A percentile compares a stretch with the other conserved stretches of the same genome.
These are phyloP conservation scores for Globia sparganii DNA, from an alignment of 2,888 invertebrate genomes.

Conservation along the genomic window DNA sequence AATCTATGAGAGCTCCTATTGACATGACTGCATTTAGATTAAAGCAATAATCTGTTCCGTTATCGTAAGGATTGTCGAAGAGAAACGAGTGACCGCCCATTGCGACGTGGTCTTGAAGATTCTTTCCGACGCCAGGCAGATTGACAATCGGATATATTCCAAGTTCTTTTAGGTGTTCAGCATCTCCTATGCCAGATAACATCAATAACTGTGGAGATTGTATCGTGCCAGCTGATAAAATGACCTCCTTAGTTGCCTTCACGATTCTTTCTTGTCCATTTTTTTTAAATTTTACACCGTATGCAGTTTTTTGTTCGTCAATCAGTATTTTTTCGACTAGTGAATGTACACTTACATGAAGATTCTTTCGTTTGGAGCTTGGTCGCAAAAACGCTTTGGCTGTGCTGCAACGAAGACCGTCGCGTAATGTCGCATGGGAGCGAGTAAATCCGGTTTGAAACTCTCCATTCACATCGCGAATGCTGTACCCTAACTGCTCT, in stretches of 20 bases:
- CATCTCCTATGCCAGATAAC: conserved; percentile 95
- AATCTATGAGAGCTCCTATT: conserved; percentile 91
- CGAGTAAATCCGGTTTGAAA: conserved; percentile 95
- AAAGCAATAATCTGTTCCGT: conserved; percentile 92
- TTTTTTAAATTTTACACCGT: conserved; percentile 92
- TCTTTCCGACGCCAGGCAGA: conserved; percentile 94
- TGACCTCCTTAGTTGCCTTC: conserved; percentile 93
- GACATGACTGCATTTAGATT: conserved; percentile 92
- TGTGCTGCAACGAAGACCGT: conserved; percentile 95
- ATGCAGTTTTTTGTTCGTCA: conserved; percentile 91
- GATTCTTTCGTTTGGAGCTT: conserved; percentile 92
- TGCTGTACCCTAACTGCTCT: conserved; percentile 92
- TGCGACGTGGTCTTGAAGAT: conserved; percentile 96
- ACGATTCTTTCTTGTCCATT: conserved; percentile 89
- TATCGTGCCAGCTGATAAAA: conserved; percentile 96
- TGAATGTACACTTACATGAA: conserved; percentile 93
- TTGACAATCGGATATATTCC: conserved; percentile 91
- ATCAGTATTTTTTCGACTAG: conserved; percentile 93
- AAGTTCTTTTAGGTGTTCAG: conserved; percentile 90
- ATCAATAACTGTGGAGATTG: conserved; percentile 96
- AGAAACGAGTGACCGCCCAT: conserved; percentile 94
- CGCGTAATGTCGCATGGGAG: conserved; percentile 94
- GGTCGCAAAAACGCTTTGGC: conserved; percentile 95
- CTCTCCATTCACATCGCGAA: conserved; percentile 94
- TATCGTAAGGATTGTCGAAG: conserved; percentile 91